phyloP scores from a whole-genome alignment of 2,113 vertebrate species.

The Ciconia stormi region DNA sequence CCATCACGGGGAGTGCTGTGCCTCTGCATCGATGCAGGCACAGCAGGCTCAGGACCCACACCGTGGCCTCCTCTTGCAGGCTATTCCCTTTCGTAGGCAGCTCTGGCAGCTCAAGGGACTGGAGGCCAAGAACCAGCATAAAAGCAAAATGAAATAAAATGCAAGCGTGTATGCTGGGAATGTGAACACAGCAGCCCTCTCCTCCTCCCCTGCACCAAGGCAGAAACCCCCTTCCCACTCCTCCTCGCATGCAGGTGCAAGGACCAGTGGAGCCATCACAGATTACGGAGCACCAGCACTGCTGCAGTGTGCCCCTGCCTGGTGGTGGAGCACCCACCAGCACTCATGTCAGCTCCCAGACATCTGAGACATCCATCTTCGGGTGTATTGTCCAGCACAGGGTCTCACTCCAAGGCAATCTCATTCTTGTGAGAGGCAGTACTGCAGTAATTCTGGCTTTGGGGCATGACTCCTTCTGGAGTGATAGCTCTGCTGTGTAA shows the following conservation, averaged over 20 bases:
- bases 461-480: background rate
- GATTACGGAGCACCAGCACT: background rate
- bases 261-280: fast-evolving
- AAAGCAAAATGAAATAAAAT: background rate
- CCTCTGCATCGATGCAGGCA: fast-evolving
- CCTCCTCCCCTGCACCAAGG: background rate
- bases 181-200: background rate
- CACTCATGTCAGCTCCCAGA: background rate
- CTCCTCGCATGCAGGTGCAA: fast-evolving
- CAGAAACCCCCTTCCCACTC: background rate
- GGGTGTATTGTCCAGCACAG: background rate
- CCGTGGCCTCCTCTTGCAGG: fast-evolving
- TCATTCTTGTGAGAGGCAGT: background rate
- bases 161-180: fast-evolving
- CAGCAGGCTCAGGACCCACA: background rate
- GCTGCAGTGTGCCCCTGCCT: background rate
- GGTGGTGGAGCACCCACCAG: background rate
- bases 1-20: background rate
- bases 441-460: background rate
- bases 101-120: background rate
- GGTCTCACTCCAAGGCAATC: background rate
- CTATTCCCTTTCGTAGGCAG: background rate
- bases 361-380: too few relatives aligned
- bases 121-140: background rate
- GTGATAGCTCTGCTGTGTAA: background rate